These are phyloP conservation scores for Baccha elongata DNA, from an alignment of 2,888 invertebrate genomes.

Conservation along the genomic window DNA sequence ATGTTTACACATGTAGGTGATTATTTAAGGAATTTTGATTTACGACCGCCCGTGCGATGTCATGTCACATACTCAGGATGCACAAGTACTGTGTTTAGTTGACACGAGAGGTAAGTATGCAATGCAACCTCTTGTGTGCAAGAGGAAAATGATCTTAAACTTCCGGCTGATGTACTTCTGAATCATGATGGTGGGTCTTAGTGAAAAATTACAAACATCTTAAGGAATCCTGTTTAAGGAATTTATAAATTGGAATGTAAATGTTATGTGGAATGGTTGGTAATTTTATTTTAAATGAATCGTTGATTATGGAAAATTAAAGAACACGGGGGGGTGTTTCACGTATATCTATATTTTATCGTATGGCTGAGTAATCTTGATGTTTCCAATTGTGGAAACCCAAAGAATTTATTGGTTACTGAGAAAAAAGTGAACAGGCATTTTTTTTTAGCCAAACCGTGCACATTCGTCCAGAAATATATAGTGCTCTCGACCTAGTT, in stretches of 20 bases:
- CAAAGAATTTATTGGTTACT: no score
- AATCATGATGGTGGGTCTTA: conserved; percentile 8
- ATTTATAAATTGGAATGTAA: conserved; percentile 45
- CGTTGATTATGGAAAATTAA: no score
- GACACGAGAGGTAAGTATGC: neutral
- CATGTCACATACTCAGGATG: conserved; percentile 33
- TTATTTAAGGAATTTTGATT: conserved; percentile 71
- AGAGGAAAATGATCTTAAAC: conserved; percentile 57
- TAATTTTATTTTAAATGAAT: conserved; percentile 18
- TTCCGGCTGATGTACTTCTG: conserved; percentile 53
- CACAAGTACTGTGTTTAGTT: conserved; percentile 2
- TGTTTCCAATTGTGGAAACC: no score
- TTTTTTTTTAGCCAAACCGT: no score
- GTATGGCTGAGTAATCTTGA: no score
- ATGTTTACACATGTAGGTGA: conserved; percentile 73
- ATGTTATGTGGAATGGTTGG: conserved; percentile 54
- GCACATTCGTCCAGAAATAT: no score
- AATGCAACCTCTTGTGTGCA: neutral
- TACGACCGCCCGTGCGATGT: conserved; percentile 70
- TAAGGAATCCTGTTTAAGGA: neutral
- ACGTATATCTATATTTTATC: no score
- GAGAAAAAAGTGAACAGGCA: no score
- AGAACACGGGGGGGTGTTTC: no score
- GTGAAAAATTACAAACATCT: conserved; percentile 61
- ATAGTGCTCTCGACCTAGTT: no score